Evolutionary conservation across 2,113 vertebrate genomes (phyloP).

Genomic region (Clarias macrocephalus): DNA sequence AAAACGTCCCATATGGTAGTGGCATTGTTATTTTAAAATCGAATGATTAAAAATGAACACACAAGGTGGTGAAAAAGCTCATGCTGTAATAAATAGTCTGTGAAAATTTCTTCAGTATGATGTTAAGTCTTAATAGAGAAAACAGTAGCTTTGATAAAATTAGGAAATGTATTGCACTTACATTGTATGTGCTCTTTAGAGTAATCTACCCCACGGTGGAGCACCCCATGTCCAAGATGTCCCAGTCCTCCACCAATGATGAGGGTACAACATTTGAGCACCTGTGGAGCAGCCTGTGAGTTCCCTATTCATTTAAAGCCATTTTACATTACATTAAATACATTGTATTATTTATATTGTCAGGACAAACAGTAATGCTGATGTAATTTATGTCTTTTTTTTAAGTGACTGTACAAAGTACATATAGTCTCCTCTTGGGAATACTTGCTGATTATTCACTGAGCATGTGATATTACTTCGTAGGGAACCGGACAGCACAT

Average conservation of each 20-base stretch:
- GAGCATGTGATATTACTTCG: neutral
- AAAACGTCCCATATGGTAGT: neutral
- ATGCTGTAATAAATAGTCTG: neutral
- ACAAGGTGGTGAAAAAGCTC: neutral
- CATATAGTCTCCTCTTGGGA: neutral
- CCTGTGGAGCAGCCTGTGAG: constrained; percentile 95
- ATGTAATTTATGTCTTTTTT: neutral
- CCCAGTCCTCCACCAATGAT: constrained; percentile 79
- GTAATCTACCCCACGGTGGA: constrained; percentile 76
- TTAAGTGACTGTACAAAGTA: neutral
- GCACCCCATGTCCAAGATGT: constrained; percentile 79
- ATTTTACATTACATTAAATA: neutral
- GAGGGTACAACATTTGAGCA: constrained; percentile 91
- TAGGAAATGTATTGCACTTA: neutral
- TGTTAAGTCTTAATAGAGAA: neutral
- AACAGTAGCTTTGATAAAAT: neutral
- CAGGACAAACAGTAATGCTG: neutral
- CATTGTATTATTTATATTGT: constrained; percentile 6
- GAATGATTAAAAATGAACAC: neutral
- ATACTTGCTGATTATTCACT: neutral
- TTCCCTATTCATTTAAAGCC: constrained; percentile 45
- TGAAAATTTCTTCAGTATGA: neutral
- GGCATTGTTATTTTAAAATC: neutral
- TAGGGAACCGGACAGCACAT: constrained; percentile 97
- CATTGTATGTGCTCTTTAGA: constrained; percentile 64